A percentile compares a stretch with the other conserved stretches of the same genome.
Conservation (phyloP, 2,888 invertebrate species). For the Tridacna gigas region DNA sequence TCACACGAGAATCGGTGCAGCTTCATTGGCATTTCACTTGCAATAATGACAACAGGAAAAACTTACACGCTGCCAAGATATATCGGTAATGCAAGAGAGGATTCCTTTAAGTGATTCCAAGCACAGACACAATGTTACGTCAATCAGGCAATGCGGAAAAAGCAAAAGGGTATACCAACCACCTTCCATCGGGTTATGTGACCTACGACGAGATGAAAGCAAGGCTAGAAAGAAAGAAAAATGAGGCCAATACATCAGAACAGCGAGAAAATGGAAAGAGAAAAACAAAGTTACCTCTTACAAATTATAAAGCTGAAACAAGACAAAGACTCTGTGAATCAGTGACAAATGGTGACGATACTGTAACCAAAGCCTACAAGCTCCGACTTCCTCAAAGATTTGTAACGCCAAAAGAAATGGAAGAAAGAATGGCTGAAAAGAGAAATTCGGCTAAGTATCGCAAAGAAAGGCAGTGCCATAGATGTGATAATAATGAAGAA, state of each 20-base stretch:
- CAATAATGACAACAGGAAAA: background rate
- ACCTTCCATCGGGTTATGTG: background rate
- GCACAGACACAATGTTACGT: background rate
- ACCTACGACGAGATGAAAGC: background rate
- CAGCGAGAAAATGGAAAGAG: too few species aligned
- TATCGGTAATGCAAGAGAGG: background rate
- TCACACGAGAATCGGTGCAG: background rate
- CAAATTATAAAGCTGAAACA: too few species aligned
- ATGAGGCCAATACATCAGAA: background rate
- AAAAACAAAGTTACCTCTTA: too few species aligned
- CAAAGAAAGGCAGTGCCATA: too few species aligned
- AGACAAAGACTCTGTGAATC: too few species aligned
- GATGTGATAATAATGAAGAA: too few species aligned
- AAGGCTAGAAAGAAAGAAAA: background rate
- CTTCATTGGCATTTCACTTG: background rate
- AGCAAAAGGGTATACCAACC: background rate
- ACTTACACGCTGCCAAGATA: background rate
- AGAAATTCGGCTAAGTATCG: too few species aligned
- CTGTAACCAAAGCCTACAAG: background rate
- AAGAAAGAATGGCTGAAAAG: slow-evolving; percentile 1
- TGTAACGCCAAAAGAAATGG: background rate
- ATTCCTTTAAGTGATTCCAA: background rate
- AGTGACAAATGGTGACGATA: too few species aligned
- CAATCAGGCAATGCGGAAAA: background rate
- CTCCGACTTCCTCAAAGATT: background rate